Percentiles rank a stretch among this genome's conserved stretches.
phyloP scores from a whole-genome alignment of 2,888 invertebrate species.

The Chymomyza fuscimana region DNA sequence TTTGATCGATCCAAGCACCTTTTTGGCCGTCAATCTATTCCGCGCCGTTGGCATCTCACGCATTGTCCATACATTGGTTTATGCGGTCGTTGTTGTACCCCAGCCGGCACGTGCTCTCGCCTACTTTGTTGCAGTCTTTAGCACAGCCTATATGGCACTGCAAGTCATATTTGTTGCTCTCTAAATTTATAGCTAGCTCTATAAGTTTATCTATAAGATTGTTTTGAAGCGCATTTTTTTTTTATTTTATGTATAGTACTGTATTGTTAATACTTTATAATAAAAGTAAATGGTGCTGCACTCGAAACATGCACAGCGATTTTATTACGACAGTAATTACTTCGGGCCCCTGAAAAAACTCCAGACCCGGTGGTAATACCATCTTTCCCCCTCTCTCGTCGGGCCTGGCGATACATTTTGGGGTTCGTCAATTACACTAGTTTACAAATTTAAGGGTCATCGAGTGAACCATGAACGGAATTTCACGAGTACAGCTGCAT shows the following conservation, averaged over 20 bases:
- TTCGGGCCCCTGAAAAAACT: no score
- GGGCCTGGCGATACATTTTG: no score
- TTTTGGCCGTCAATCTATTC: constrained; percentile 81
- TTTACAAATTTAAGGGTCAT: no score
- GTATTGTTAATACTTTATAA: no score
- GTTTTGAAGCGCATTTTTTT: background rate
- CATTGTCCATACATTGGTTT: constrained; percentile 82
- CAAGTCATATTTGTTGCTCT: constrained; percentile 67
- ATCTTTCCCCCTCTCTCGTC: no score
- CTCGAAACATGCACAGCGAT: no score
- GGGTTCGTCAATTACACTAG: no score
- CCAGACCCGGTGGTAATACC: no score
- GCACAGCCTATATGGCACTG: constrained; percentile 81
- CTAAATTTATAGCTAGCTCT: constrained; percentile 45
- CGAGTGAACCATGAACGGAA: no score
- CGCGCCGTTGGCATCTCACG: constrained; percentile 81
- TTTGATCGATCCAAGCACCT: constrained; percentile 80
- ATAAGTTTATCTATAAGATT: background rate
- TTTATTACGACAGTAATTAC: no score
- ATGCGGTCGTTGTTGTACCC: constrained; percentile 81
- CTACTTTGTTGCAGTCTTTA: constrained; percentile 78
- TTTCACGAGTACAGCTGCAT: no score
- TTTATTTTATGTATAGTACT: background rate
- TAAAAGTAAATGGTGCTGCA: no score
- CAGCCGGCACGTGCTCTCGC: constrained; percentile 81